These are phyloP conservation scores for Chiridota heheva DNA, from an alignment of 35 echinoderm and acorn worm genomes.

Conservation along the genomic window DNA sequence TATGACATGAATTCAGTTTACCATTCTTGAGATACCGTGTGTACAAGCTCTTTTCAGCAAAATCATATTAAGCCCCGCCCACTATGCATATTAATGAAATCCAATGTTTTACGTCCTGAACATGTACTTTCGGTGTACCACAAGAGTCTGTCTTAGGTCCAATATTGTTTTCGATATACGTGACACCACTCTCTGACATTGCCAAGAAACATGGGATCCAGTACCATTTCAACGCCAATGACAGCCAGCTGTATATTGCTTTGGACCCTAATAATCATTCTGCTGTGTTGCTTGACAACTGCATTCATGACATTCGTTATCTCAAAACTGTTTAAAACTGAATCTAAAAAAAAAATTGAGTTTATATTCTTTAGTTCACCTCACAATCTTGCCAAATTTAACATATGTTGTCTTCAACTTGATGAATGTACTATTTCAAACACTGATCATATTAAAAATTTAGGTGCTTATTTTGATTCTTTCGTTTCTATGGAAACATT, in stretches of 20 bases:
- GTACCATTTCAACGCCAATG: no score
- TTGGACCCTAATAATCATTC: neutral
- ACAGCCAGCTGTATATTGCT: no score
- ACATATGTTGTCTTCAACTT: neutral
- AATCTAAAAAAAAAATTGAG: neutral
- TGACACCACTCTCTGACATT: constrained; percentile 2
- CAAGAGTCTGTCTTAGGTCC: neutral
- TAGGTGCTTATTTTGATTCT: neutral
- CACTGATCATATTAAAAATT: neutral
- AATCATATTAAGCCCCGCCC: no score
- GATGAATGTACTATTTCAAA: neutral
- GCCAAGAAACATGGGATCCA: neutral
- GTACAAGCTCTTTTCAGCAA: no score
- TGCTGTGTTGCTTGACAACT: neutral
- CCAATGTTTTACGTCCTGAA: no score
- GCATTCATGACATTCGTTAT: neutral
- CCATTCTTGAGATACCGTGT: no score
- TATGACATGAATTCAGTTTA: no score
- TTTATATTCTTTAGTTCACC: neutral
- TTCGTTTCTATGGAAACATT: neutral
- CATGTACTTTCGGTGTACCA: neutral
- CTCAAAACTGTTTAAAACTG: neutral
- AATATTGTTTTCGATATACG: constrained; percentile 1
- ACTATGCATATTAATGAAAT: no score
- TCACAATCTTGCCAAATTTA: neutral